These are phyloP conservation scores for Argyresthia goedartella DNA, from an alignment of 2,888 invertebrate species.

Conservation along the genomic window DNA sequence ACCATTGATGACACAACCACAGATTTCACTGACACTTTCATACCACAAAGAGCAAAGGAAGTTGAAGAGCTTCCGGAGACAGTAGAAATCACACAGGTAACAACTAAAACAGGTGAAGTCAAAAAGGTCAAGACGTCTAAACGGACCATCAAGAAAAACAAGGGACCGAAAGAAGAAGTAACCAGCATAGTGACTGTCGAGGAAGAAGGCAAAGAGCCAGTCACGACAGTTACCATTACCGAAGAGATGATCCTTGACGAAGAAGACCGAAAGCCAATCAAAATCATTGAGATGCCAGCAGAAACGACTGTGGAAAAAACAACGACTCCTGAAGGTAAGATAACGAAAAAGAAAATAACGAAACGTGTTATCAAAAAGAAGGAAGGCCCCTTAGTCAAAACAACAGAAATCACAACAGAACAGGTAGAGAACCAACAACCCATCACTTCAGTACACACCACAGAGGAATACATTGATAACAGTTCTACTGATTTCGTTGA, in stretches of 20 bases:
- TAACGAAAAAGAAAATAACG: slow-evolving; percentile 6
- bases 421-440: not conserved
- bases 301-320: slow-evolving; percentile 70
- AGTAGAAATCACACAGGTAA: slow-evolving; percentile 13
- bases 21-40: slow-evolving; percentile 1
- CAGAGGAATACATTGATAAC: slow-evolving; percentile 25
- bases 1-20: slow-evolving; percentile 4
- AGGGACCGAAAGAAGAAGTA: slow-evolving; percentile 16
- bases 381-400: not conserved
- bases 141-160: slow-evolving; percentile 16
- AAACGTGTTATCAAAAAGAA: slow-evolving; percentile 12
- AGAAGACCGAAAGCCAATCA: slow-evolving; percentile 17
- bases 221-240: slow-evolving; percentile 4
- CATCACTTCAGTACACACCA: slow-evolving; percentile 11
- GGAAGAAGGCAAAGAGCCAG: slow-evolving; percentile 19
- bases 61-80: slow-evolving; percentile 12
- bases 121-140: slow-evolving; percentile 13
- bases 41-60: slow-evolving; percentile 9
- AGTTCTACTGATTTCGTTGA: slow-evolving; percentile 7
- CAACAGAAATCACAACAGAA: not conserved
- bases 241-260: slow-evolving; percentile 11
- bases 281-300: slow-evolving; percentile 33
- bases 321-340: slow-evolving; percentile 40
- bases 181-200: slow-evolving; percentile 19
- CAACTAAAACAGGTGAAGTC: slow-evolving; percentile 19